Evolutionary conservation across 2,113 vertebrate genomes (phyloP).

Genomic region (Etia nguti): DNA sequence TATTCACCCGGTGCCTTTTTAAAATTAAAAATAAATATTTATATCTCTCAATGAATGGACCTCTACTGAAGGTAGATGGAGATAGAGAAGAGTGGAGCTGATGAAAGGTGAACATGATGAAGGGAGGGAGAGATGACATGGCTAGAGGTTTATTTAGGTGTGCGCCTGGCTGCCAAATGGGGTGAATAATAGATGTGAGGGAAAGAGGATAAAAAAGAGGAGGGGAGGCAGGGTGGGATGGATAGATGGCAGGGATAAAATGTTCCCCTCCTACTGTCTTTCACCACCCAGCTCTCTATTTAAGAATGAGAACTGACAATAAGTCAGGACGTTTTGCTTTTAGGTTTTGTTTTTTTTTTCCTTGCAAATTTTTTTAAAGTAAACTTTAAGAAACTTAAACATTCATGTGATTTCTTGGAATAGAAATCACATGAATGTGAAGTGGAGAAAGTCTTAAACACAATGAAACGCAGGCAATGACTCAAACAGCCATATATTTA

Average conservation of each 20-base stretch:
- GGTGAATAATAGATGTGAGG: slow-evolving; percentile 60
- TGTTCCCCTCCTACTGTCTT: not conserved
- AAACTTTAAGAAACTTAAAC: not conserved
- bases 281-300: not conserved
- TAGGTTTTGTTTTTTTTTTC: not conserved
- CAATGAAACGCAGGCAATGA: not conserved
- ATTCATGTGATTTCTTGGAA: not conserved
- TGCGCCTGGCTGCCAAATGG: slow-evolving; percentile 23
- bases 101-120: not conserved
- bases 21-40: not conserved
- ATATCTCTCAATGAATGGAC: not conserved
- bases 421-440: not conserved
- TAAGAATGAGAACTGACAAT: not conserved
- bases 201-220: slow-evolving; percentile 23
- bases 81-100: not conserved
- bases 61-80: not conserved
- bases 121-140: not conserved
- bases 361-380: not conserved
- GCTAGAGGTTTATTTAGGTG: slow-evolving; percentile 31
- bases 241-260: slow-evolving; percentile 16
- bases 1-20: not conserved
- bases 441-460: not conserved
- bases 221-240: not conserved
- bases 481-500: not conserved
- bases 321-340: not conserved